Percentiles rank a stretch among this genome's conserved stretches.
Conservation (phyloP, 2,113 vertebrate genomes). For the Cochlearius cochlearius region DNA sequence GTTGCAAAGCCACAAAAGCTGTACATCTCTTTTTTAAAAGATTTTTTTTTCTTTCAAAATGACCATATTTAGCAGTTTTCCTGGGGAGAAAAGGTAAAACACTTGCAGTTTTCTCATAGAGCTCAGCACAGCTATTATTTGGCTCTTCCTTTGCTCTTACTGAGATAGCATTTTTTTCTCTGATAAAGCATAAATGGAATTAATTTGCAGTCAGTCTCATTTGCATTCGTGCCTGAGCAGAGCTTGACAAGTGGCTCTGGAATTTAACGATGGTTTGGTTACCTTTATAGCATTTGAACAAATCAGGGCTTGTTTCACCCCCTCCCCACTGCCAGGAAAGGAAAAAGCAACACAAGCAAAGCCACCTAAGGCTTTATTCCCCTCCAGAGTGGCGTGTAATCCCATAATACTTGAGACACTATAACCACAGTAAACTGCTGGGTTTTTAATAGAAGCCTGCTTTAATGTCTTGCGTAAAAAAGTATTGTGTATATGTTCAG, state of each 20-base stretch:
- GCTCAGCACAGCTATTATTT: background rate
- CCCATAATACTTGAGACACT: background rate
- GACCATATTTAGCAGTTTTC: background rate
- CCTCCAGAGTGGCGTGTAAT: background rate
- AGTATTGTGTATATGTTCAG: background rate
- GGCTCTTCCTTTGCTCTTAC: background rate
- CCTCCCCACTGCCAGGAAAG: background rate
- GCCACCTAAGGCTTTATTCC: background rate
- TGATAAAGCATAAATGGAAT: background rate
- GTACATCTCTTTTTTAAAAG: background rate
- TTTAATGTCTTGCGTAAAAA: background rate
- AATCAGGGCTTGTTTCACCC: background rate
- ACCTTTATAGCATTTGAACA: background rate
- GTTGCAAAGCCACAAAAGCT: background rate
- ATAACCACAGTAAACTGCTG: background rate
- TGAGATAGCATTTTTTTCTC: background rate
- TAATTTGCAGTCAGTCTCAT: background rate
- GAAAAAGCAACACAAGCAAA: background rate
- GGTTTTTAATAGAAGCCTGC: background rate
- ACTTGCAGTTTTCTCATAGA: background rate
- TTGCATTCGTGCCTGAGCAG: background rate
- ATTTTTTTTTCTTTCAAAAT: background rate
- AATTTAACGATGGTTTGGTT: background rate
- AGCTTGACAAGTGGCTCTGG: background rate
- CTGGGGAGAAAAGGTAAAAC: background rate